These are phyloP conservation scores for Carcharodon carcharias DNA, from an alignment of 2,797 vertebrate genomes.

Conservation along the genomic window DNA sequence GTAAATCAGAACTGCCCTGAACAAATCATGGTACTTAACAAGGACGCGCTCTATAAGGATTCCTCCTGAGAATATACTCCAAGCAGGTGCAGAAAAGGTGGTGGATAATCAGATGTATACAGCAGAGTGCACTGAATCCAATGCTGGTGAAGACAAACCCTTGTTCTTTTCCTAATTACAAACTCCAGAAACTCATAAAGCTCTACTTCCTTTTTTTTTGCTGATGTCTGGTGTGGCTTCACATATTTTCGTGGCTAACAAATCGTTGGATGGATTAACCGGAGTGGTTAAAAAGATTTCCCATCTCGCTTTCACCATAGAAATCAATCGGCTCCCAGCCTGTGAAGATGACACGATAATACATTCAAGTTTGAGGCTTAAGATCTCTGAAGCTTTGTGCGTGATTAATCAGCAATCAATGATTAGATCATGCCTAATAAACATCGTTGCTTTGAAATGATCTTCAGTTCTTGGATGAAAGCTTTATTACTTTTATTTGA, in stretches of 20 bases:
- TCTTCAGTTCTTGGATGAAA: conserved; percentile 19
- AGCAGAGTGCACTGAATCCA: not conserved
- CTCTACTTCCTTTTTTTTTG: not conserved
- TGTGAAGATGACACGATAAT: conserved; percentile 51
- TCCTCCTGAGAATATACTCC: not conserved
- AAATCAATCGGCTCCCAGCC: conserved; percentile 61
- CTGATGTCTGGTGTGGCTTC: not conserved
- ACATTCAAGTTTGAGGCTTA: conserved; percentile 60
- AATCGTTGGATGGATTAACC: conserved; percentile 50
- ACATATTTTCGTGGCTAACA: conserved; percentile 38
- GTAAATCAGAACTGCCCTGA: not conserved
- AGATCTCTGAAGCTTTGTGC: conserved; percentile 46
- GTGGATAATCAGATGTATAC: not conserved
- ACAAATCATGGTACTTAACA: not conserved
- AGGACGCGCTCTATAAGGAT: not conserved
- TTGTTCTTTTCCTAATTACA: not conserved
- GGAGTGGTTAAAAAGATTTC: conserved; percentile 54
- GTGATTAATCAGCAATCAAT: conserved; percentile 72
- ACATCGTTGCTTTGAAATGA: conserved; percentile 47
- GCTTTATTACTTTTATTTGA: not conserved
- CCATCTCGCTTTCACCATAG: conserved; percentile 50
- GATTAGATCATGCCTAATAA: conserved; percentile 66
- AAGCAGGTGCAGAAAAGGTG: not conserved
- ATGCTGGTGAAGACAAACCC: not conserved
- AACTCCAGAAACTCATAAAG: not conserved